Evolutionary conservation across 2,113 vertebrate genomes (phyloP).

Genomic region (Chaetodon auriga): DNA sequence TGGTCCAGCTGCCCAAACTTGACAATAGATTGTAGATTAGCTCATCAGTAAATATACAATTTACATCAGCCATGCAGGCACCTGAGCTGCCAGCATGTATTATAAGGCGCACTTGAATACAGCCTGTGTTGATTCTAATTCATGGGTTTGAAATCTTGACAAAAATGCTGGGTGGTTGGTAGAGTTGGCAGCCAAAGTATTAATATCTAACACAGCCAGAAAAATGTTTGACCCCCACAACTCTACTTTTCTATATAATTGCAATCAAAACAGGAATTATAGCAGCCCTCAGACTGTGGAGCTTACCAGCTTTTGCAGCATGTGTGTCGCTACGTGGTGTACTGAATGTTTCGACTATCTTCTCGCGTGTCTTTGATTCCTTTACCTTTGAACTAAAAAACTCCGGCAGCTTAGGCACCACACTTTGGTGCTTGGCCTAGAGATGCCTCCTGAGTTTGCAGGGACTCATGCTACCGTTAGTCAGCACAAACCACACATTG

Average conservation of each 20-base stretch:
- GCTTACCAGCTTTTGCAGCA: no score
- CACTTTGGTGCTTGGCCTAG: no score
- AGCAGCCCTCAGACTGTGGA: not conserved
- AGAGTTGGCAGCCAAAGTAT: conserved; percentile 14
- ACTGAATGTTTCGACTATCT: no score
- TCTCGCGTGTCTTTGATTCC: no score
- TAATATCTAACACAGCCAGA: conserved; percentile 23
- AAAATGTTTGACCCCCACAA: conserved; percentile 23
- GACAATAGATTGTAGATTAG: conserved; percentile 33
- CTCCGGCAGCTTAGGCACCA: no score
- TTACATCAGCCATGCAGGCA: not conserved
- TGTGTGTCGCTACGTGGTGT: no score
- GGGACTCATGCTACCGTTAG: no score
- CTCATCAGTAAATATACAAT: conserved; percentile 12
- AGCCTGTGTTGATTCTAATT: conserved; percentile 28
- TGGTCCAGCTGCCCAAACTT: not conserved
- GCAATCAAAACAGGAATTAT: conserved; percentile 40
- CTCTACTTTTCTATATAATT: conserved; percentile 17
- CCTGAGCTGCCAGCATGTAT: conserved; percentile 1
- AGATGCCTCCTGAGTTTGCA: no score
- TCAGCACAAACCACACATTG: no score
- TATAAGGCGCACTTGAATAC: not conserved
- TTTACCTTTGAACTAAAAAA: no score
- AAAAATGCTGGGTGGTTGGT: conserved; percentile 28
- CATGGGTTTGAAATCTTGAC: conserved; percentile 31